Evolutionary conservation across 2,113 vertebrate species (phyloP), one percentile per base, ranked within the genome.

Genomic region (Archocentrus centrarchus): DNA sequence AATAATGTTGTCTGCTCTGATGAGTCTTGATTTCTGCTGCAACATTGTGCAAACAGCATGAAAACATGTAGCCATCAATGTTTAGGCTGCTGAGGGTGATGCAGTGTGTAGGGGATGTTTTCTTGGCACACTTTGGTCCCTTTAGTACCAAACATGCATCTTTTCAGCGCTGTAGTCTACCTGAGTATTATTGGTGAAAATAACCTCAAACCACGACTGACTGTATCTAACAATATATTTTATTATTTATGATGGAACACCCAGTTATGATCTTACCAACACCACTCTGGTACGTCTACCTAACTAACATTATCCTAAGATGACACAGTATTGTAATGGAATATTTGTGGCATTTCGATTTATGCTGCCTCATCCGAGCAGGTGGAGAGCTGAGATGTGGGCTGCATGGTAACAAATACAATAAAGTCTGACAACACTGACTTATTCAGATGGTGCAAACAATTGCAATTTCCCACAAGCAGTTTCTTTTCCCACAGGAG

Each of bases 401-500:
- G 7, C 17, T 53, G 22, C 13, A 35, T 47, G 2, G 18, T 18
- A 39, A 11, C 27, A 53, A 47, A 47, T 35, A n/a, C 2, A 41
- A 39, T 9, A 41, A 17, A 55, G 11, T 8, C 35, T n/a, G 27
- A 53, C 13, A n/a, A 7, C 22, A 20, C 11, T 18, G 22, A 50
- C 24, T 1, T n/a, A 11, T 30, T 24, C 64, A 14, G 47, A 82
- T 62, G 59, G 53, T 27, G 6, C 27, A 35, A 63, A 37, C 27
- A 17, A 60, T 15, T 37, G 30, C 30, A 75, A 61, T 59, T 82
- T 84, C 79, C 70, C 68, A 53, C 80, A 66, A 22, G 35, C 2
- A 68, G 61, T 15, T 7, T 35, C 64, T 70, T 78, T 73, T 75
- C 84, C 86, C 59, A 68, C 3, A 18, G 60, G 83, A 70, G 76